Evolutionary conservation across 2,888 invertebrate species (phyloP).

Genomic region (Acleris laterana): DNA sequence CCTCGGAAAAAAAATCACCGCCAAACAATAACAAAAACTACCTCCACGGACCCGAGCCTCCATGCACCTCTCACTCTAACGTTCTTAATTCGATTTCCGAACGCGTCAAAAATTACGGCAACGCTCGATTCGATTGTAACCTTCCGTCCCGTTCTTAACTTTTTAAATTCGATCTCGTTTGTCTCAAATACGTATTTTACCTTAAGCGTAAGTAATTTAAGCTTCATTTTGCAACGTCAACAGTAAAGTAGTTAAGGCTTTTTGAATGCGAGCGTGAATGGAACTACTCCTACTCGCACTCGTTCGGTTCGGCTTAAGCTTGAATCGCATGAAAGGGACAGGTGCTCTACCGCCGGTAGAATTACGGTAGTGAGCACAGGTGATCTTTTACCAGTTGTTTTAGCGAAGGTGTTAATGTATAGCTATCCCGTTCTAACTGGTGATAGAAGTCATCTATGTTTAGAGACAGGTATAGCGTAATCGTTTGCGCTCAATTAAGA

Average conservation of each 20-base stretch:
- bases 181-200: slow-evolving; percentile 34
- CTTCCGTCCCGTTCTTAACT: slow-evolving; percentile 76
- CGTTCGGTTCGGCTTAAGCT: slow-evolving; percentile 80
- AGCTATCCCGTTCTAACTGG: slow-evolving; percentile 64
- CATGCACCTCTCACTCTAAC: slow-evolving; percentile 81
- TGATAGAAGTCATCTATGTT: slow-evolving; percentile 41
- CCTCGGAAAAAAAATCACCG: slow-evolving; percentile 82
- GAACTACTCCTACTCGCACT: slow-evolving; percentile 84
- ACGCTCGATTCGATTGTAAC: slow-evolving; percentile 76
- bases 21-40: slow-evolving; percentile 81
- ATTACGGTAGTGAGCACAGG: slow-evolving; percentile 85
- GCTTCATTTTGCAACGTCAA: slow-evolving; percentile 43
- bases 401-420: slow-evolving; percentile 73
- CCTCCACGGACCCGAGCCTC: slow-evolving; percentile 72
- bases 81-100: slow-evolving; percentile 82
- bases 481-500: slow-evolving; percentile 69
- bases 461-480: slow-evolving; percentile 59
- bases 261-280: slow-evolving; percentile 49
- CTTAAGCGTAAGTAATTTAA: slow-evolving; percentile 40
- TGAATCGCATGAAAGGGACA: slow-evolving; percentile 83
- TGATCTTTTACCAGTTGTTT: slow-evolving; percentile 81
- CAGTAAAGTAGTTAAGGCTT: slow-evolving; percentile 47
- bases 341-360: slow-evolving; percentile 80
- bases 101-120: slow-evolving; percentile 80
- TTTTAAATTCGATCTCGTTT: slow-evolving; percentile 48